Evolutionary conservation across 2,888 invertebrate species (phyloP).

Genomic region (Leucoptera coffeella): DNA sequence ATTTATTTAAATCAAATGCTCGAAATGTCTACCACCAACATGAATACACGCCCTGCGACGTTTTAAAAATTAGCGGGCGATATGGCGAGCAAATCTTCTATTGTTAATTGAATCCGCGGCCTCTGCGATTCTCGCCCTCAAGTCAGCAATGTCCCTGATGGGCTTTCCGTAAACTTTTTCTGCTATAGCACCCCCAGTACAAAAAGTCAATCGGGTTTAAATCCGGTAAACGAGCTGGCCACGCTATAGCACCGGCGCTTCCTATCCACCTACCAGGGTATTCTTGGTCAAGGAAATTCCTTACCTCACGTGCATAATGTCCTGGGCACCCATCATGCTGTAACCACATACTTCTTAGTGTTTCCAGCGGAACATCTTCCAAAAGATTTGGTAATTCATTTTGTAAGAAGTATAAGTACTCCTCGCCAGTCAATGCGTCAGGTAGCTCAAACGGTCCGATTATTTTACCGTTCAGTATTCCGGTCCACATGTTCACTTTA

Average conservation of each 20-base stretch:
- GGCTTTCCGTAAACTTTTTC: too few species aligned
- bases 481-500: conserved; percentile 9
- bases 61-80: too few species aligned
- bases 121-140: too few species aligned
- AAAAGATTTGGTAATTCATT: conserved; percentile 1
- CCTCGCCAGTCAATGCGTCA: background rate
- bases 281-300: background rate
- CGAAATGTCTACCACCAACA: too few species aligned
- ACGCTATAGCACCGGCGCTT: conserved; percentile 5
- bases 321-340: conserved; percentile 4
- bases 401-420: conserved; percentile 1
- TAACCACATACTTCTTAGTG: background rate
- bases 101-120: too few species aligned
- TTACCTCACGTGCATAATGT: conserved; percentile 5
- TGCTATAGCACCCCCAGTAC: conserved; percentile 6
- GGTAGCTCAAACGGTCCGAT: conserved; percentile 8
- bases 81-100: too few species aligned
- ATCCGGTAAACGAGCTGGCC: conserved; percentile 7
- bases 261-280: conserved; percentile 7
- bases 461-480: conserved; percentile 7
- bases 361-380: background rate
- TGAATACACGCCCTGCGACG: too few species aligned
- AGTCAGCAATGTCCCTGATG: too few species aligned
- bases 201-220: conserved; percentile 7
- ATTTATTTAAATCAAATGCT: too few species aligned